Evolutionary conservation across 1,140 invertebrate genomes (phyloP).

Genomic region (Phenacoccus solenopsis): DNA sequence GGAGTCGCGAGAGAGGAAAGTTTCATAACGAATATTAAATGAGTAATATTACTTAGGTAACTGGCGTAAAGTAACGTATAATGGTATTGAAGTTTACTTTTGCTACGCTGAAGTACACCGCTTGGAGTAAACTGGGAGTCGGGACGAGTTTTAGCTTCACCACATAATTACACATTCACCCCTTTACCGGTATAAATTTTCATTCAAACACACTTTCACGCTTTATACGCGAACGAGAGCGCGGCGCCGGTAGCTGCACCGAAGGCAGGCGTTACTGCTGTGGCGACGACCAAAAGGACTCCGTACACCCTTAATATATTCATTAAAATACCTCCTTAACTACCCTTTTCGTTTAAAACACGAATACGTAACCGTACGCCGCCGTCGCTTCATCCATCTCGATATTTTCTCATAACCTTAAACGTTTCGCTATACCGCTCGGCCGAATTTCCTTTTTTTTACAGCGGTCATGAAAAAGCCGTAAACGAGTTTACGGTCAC

Average conservation of each 20-base stretch:
- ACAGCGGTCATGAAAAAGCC: not conserved
- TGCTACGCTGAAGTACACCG: not conserved
- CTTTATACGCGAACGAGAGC: no score
- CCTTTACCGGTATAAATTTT: not conserved
- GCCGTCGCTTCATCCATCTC: not conserved
- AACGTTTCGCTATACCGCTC: no score
- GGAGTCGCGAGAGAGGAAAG: not conserved
- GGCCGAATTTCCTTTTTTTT: no score
- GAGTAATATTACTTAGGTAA: not conserved
- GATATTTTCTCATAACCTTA: not conserved
- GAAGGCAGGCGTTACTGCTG: not conserved
- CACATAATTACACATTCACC: conserved; percentile 1
- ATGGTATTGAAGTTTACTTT: conserved; percentile 2
- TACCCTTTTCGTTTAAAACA: not conserved
- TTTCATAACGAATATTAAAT: not conserved
- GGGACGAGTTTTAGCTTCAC: not conserved
- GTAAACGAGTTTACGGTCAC: no score
- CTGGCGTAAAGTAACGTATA: not conserved
- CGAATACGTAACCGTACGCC: no score
- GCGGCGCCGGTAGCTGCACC: no score
- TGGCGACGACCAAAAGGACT: not conserved
- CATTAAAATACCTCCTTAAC: not conserved
- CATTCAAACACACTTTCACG: not conserved
- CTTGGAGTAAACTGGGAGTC: not conserved
- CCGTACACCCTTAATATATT: conserved; percentile 1